A percentile compares a stretch with the other conserved stretches of the same genome.
These are phyloP conservation scores for Encarsia formosa DNA, from an alignment of 2,888 invertebrate genomes.

Conservation along the genomic window DNA sequence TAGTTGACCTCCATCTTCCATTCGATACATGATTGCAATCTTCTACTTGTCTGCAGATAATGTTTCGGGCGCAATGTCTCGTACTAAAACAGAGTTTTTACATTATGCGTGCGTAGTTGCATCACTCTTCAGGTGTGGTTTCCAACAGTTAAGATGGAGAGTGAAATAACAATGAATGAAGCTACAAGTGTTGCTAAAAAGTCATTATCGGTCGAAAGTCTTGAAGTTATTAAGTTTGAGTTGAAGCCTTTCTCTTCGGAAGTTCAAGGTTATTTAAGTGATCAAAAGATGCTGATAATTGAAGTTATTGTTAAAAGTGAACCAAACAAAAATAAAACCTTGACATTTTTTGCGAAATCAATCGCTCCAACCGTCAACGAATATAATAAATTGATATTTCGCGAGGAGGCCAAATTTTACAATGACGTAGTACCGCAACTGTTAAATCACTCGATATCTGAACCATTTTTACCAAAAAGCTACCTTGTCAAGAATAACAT, in stretches of 20 bases:
- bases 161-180: no score
- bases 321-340: conserved; percentile 30
- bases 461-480: conserved; percentile 6
- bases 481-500: conserved; percentile 3
- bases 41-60: no score
- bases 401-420: conserved; percentile 5
- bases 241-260: conserved; percentile 3
- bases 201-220: conserved; percentile 26
- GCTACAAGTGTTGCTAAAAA: no score
- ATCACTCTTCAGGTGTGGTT: no score
- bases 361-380: background rate
- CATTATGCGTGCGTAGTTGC: no score
- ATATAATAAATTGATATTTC: background rate
- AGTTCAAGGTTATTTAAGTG: conserved; percentile 9
- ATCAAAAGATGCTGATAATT: conserved; percentile 5
- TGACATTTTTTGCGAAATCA: conserved; percentile 12
- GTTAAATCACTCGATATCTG: background rate
- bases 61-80: no score
- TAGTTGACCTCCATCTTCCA: no score
- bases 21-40: no score
- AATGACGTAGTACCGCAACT: background rate
- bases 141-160: no score
- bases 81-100: no score
- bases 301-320: conserved; percentile 9
- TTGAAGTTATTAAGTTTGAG: background rate